phyloP scores from a whole-genome alignment of 1,140 invertebrate genomes.

The Polyergus mexicanus region DNA sequence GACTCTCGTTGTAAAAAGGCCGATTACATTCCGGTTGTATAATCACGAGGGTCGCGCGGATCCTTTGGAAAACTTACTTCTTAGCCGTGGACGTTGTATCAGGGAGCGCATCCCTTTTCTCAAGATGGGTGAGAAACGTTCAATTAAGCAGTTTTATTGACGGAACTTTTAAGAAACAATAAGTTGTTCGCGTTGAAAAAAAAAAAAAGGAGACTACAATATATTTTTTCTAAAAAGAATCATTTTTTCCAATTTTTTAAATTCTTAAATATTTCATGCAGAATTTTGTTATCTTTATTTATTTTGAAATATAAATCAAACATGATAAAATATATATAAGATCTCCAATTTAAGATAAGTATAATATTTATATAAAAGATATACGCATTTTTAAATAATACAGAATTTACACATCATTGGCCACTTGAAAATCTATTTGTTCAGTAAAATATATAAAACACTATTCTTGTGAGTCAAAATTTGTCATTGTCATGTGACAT shows the following conservation, averaged over 20 bases:
- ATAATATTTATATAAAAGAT: constrained; percentile 5
- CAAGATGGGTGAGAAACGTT: constrained; percentile 30
- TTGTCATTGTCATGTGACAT: background rate
- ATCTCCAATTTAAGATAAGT: background rate
- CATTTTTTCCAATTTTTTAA: background rate
- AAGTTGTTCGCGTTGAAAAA: background rate
- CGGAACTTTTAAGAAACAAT: constrained; percentile 10
- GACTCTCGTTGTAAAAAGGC: constrained; percentile 7
- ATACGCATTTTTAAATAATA: background rate
- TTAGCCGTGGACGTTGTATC: background rate
- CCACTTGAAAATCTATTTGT: background rate
- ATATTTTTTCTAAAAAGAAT: background rate
- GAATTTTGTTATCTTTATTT: background rate
- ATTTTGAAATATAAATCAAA: constrained; percentile 3
- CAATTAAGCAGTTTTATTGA: constrained; percentile 48
- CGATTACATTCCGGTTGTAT: constrained; percentile 34
- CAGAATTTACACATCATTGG: constrained; percentile 9
- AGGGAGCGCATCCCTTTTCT: background rate
- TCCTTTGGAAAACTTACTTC: constrained; percentile 52
- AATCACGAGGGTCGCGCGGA: constrained; percentile 26
- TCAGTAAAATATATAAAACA: background rate
- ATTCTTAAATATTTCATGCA: background rate
- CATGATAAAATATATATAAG: background rate
- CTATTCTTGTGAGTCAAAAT: background rate
- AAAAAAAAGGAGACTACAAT: background rate